Conservation (phyloP, 1,140 invertebrate species). For the Phortica variegata region DNA sequence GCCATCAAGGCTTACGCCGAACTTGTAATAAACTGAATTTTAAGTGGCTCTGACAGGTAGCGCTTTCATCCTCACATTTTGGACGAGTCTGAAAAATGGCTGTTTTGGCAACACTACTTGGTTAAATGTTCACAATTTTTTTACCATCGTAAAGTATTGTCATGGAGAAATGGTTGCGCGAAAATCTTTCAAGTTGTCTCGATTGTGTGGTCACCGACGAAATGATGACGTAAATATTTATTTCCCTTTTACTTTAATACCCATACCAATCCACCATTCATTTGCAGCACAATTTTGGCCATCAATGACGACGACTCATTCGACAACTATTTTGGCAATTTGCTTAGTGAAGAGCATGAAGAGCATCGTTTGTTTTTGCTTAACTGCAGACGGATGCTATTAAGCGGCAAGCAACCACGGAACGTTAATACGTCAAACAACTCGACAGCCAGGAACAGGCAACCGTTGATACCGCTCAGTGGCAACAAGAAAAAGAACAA, state of each 20-base stretch:
- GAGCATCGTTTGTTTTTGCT: constrained; percentile 67
- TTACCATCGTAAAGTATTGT: no score
- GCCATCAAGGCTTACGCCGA: no score
- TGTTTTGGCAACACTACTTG: no score
- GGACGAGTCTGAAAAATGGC: no score
- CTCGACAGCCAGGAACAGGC: constrained; percentile 3
- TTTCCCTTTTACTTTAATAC: not conserved
- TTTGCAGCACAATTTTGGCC: constrained; percentile 63
- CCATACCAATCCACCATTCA: constrained; percentile 8
- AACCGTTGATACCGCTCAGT: not conserved
- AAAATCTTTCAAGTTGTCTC: constrained; percentile 58
- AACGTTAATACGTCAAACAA: constrained; percentile 30
- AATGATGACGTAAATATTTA: constrained; percentile 62
- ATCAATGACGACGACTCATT: constrained; percentile 69
- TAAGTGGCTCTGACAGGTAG: no score
- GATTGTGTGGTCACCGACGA: constrained; percentile 67
- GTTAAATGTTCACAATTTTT: no score
- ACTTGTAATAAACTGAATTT: no score
- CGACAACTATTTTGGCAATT: constrained; percentile 69
- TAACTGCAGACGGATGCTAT: constrained; percentile 63
- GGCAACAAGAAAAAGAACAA: constrained; percentile 71
- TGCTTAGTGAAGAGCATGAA: constrained; percentile 65
- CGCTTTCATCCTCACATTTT: no score
- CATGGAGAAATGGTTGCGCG: constrained; percentile 52
- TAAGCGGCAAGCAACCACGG: constrained; percentile 57